Evolutionary conservation across 2,888 invertebrate genomes (phyloP).

Genomic region (Meghimatium bilineatum): DNA sequence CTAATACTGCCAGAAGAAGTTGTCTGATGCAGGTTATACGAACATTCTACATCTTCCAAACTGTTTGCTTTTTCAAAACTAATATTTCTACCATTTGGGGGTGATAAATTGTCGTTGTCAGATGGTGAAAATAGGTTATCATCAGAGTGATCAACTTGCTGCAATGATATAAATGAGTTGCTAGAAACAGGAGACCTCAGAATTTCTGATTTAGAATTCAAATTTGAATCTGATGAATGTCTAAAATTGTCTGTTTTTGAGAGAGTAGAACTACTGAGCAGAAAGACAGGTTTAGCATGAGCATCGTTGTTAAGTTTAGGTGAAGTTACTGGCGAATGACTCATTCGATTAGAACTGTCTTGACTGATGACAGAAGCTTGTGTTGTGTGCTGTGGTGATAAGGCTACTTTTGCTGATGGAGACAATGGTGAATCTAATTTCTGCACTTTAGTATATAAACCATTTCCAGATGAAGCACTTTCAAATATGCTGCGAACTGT

Average conservation of each 20-base stretch:
- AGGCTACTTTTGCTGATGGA: neutral
- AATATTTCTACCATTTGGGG: neutral
- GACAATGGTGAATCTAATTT: constrained; percentile 35
- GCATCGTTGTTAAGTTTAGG: constrained; percentile 22
- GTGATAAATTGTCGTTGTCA: neutral
- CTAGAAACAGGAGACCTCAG: neutral
- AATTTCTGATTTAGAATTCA: constrained; percentile 8
- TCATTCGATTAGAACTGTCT: neutral
- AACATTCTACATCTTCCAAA: neutral
- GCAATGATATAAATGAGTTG: constrained; percentile 32
- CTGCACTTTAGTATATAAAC: constrained; percentile 28
- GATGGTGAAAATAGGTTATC: neutral
- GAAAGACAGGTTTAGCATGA: constrained; percentile 28
- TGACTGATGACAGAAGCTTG: constrained; percentile 1
- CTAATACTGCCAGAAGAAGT: constrained; percentile 27
- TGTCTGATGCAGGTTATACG: neutral
- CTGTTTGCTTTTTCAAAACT: neutral
- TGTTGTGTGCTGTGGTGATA: neutral
- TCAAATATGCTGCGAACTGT: constrained; percentile 91
- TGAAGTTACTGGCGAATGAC: constrained; percentile 32
- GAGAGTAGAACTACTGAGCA: neutral
- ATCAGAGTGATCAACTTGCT: neutral
- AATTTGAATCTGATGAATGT: neutral
- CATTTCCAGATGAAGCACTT: constrained; percentile 45
- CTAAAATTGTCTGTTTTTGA: constrained; percentile 6